Evolutionary conservation across 2,888 invertebrate species (phyloP).

Genomic region (Asteroscopus sphinx): DNA sequence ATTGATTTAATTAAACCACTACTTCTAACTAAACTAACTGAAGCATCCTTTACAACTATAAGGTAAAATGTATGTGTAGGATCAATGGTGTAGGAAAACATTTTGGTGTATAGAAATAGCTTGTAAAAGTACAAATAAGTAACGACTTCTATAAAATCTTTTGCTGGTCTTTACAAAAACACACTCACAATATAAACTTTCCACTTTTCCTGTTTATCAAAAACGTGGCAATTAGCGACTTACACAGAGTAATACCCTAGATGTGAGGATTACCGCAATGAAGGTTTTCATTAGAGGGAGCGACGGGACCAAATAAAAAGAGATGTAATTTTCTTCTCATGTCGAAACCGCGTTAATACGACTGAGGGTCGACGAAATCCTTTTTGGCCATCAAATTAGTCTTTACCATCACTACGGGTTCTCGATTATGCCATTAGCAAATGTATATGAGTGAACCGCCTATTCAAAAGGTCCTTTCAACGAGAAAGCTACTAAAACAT

Average conservation of each 20-base stretch:
- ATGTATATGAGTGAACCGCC: conserved; percentile 4
- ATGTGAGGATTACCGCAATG: conserved; percentile 65
- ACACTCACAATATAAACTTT: conserved; percentile 29
- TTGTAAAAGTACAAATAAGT: not conserved
- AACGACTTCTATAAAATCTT: conserved; percentile 3
- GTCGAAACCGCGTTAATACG: conserved; percentile 76
- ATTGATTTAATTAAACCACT: no score
- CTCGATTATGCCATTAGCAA: conserved; percentile 45
- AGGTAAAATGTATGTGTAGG: no score
- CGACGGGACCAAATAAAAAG: conserved; percentile 72
- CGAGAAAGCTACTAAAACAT: conserved; percentile 24
- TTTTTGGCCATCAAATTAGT: conserved; percentile 74
- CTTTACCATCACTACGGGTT: conserved; percentile 54
- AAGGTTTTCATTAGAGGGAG: conserved; percentile 76
- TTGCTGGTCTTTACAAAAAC: not conserved
- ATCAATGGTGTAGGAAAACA: no score
- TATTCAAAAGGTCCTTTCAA: conserved; percentile 20
- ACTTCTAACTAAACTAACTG: no score
- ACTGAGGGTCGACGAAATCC: conserved; percentile 72
- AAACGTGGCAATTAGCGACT: conserved; percentile 61
- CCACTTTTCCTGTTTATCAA: conserved; percentile 44
- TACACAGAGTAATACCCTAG: conserved; percentile 59
- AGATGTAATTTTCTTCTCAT: conserved; percentile 76
- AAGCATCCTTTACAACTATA: no score
- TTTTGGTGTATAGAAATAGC: no score